Evolutionary conservation across 1,140 invertebrate species (phyloP).

Genomic region (Asobara japonica): DNA sequence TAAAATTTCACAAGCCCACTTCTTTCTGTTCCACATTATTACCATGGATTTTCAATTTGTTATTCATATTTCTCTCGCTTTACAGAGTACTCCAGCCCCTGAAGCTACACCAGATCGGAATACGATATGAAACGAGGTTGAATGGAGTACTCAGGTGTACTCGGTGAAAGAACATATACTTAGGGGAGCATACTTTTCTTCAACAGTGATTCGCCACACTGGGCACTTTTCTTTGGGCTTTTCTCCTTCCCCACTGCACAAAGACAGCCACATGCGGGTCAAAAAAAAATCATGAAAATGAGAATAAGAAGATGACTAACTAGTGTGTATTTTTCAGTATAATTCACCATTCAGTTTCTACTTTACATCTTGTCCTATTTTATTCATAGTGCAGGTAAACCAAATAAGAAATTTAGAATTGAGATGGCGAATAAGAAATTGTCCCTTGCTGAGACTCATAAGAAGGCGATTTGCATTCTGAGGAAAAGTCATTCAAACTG

Average conservation of each 20-base stretch:
- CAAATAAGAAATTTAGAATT: neutral
- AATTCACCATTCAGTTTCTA: constrained; percentile 18
- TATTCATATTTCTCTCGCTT: constrained; percentile 13
- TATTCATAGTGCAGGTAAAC: too few relatives aligned
- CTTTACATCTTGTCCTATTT: neutral
- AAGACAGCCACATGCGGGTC: neutral
- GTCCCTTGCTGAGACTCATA: neutral
- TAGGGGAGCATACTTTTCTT: constrained; percentile 3
- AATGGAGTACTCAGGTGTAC: constrained; percentile 27
- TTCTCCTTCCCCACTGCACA: neutral
- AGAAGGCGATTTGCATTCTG: constrained; percentile 2
- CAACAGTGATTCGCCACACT: neutral
- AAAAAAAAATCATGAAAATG: neutral
- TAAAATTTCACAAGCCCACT: neutral
- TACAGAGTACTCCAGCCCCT: constrained; percentile 1
- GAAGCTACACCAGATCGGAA: constrained; percentile 41
- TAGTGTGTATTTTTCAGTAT: constrained; percentile 22
- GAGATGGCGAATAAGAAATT: neutral
- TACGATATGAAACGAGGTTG: constrained; percentile 50
- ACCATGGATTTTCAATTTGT: constrained; percentile 7
- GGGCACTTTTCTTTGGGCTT: constrained; percentile 13
- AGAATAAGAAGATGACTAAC: constrained; percentile 2
- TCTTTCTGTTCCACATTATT: neutral
- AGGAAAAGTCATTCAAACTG: constrained; percentile 3
- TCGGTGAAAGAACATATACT: constrained; percentile 3